Percentiles rank a stretch among this genome's conserved stretches.
phyloP scores from a whole-genome alignment of 2,113 vertebrate species.

The Dendrocopos noguchii region DNA sequence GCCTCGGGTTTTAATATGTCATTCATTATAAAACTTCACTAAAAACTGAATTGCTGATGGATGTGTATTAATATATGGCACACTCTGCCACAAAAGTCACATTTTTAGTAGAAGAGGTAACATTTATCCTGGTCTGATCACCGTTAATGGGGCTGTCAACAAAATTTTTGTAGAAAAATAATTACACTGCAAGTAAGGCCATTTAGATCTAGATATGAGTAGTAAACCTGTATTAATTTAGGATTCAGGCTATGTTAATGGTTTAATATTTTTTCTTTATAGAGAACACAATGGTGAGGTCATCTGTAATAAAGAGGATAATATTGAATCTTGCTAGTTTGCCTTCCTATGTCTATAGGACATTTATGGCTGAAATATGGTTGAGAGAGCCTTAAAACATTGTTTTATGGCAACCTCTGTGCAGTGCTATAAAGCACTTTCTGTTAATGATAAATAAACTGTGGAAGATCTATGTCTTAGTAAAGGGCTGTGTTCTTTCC shows the following conservation, averaged over 20 bases:
- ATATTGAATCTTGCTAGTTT: conserved; percentile 79
- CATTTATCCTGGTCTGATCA: conserved; percentile 76
- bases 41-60: conserved; percentile 27
- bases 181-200: conserved; percentile 69
- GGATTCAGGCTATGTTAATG: conserved; percentile 78
- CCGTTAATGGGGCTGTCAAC: conserved; percentile 80
- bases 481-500: conserved; percentile 24
- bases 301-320: conserved; percentile 87
- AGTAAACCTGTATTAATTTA: conserved; percentile 83
- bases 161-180: conserved; percentile 81
- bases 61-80: conserved; percentile 56
- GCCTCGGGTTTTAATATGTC: conserved; percentile 66
- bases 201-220: conserved; percentile 77
- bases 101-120: conserved; percentile 70
- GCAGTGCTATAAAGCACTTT: conserved; percentile 80
- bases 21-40: conserved; percentile 69
- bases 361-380: conserved; percentile 82
- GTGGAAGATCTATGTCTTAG: conserved; percentile 65
- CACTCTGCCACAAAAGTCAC: conserved; percentile 58
- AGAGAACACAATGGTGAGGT: conserved; percentile 87
- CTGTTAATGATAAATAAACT: conserved; percentile 77
- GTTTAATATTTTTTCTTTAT: conserved; percentile 87
- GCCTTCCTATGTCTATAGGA: conserved; percentile 75
- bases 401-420: conserved; percentile 82
- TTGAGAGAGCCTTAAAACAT: conserved; percentile 75